Evolutionary conservation across 1,140 invertebrate species (phyloP).

Genomic region (Musca vetustissima): DNA sequence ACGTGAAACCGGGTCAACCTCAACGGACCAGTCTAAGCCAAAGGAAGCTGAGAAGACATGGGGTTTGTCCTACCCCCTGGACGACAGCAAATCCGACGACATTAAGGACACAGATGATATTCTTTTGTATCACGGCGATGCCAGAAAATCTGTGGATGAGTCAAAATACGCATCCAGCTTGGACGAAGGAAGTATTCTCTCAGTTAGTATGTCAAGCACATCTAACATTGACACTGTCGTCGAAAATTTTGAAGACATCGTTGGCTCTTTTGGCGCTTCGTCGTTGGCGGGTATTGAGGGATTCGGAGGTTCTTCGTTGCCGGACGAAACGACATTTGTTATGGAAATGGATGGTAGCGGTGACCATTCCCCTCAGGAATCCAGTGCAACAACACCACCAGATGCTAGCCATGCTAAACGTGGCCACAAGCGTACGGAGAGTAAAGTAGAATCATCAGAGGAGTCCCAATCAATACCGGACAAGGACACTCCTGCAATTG

Average conservation of each 20-base stretch:
- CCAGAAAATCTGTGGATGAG: constrained; percentile 45
- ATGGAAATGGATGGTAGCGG: constrained; percentile 46
- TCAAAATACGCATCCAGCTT: constrained; percentile 59
- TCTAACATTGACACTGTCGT: constrained; percentile 62
- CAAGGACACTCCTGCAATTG: constrained; percentile 30
- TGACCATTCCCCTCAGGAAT: constrained; percentile 58
- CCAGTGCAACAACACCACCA: constrained; percentile 55
- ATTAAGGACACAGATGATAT: constrained; percentile 46
- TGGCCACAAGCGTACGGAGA: constrained; percentile 62
- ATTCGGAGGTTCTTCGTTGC: constrained; percentile 39
- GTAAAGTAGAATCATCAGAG: constrained; percentile 54
- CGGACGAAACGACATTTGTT: constrained; percentile 42
- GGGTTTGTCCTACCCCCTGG: constrained; percentile 46
- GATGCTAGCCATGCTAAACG: constrained; percentile 57
- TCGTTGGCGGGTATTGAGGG: constrained; percentile 51
- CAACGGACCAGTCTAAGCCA: constrained; percentile 49
- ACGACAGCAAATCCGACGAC: constrained; percentile 39
- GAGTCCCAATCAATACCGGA: constrained; percentile 45
- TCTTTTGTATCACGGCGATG: constrained; percentile 43
- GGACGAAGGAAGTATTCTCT: constrained; percentile 61
- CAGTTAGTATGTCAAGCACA: constrained; percentile 61
- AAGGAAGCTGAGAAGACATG: constrained; percentile 48
- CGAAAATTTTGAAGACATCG: constrained; percentile 59
- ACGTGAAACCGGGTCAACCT: constrained; percentile 34
- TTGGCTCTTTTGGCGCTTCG: constrained; percentile 59